Conservation (phyloP, 2,888 invertebrate species). For the Lydus trimaculatus region DNA sequence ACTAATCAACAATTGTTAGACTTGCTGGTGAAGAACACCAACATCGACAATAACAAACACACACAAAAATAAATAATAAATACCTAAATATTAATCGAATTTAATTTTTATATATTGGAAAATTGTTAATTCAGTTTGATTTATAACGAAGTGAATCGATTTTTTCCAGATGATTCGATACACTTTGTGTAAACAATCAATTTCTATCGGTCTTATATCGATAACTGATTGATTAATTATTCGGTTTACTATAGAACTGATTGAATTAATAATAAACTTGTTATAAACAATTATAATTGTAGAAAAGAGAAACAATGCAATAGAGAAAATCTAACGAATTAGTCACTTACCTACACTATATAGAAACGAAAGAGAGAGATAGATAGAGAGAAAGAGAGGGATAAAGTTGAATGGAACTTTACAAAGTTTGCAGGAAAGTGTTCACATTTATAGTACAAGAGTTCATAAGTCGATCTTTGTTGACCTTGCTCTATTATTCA, state of each 20-base stretch:
- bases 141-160: background rate
- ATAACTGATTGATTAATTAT: constrained; percentile 6
- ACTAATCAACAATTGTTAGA: background rate
- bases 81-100: constrained; percentile 5
- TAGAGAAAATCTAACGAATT: too few relatives aligned
- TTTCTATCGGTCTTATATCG: background rate
- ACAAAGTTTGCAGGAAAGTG: background rate
- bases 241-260: background rate
- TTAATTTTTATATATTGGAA: constrained; percentile 5
- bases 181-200: constrained; percentile 1
- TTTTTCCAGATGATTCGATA: background rate
- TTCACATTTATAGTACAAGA: background rate
- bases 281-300: background rate
- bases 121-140: background rate
- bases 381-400: background rate
- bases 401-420: background rate
- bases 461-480: background rate
- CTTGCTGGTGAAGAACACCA: background rate
- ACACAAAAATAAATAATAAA: background rate
- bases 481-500: background rate
- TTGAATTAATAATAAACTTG: background rate
- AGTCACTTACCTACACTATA: too few relatives aligned
- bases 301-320: too few relatives aligned
- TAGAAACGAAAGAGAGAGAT: background rate
- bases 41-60: background rate